phyloP scores from a whole-genome alignment of 2,888 invertebrate genomes.

The Julus scanicus region DNA sequence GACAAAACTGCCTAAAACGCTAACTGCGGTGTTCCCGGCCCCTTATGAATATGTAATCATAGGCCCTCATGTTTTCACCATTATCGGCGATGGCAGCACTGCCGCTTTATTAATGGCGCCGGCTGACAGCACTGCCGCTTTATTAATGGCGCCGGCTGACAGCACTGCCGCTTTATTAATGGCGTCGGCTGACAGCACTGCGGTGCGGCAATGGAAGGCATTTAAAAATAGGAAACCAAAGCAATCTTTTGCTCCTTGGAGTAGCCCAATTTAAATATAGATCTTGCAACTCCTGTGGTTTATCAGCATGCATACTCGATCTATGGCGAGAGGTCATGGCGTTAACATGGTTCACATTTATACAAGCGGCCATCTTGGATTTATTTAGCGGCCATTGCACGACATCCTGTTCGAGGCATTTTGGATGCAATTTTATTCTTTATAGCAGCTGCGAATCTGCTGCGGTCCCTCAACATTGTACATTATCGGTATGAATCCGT shows the following conservation, averaged over 20 bases:
- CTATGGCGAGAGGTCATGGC: constrained; percentile 25
- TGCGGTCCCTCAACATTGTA: too few relatives aligned
- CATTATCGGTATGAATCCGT: too few relatives aligned
- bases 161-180: constrained; percentile 34
- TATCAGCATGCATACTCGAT: neutral
- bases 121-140: constrained; percentile 25
- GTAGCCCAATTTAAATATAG: constrained; percentile 6
- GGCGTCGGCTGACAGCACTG: neutral
- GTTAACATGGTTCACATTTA: neutral
- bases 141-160: neutral
- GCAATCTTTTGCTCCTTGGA: neutral
- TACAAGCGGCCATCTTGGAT: neutral
- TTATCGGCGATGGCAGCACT: constrained; percentile 11
- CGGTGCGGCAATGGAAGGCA: neutral
- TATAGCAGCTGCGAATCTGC: too few relatives aligned
- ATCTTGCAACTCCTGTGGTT: neutral
- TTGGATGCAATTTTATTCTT: neutral
- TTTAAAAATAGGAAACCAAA: neutral
- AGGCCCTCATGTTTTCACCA: neutral
- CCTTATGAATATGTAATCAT: constrained; percentile 3
- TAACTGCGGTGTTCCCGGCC: neutral
- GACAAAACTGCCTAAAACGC: neutral
- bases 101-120: constrained; percentile 5
- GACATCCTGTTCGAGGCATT: neutral
- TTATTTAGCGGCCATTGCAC: constrained; percentile 10